These are phyloP conservation scores for Charina bottae DNA, from an alignment of 2,113 vertebrate species.

Conservation along the genomic window DNA sequence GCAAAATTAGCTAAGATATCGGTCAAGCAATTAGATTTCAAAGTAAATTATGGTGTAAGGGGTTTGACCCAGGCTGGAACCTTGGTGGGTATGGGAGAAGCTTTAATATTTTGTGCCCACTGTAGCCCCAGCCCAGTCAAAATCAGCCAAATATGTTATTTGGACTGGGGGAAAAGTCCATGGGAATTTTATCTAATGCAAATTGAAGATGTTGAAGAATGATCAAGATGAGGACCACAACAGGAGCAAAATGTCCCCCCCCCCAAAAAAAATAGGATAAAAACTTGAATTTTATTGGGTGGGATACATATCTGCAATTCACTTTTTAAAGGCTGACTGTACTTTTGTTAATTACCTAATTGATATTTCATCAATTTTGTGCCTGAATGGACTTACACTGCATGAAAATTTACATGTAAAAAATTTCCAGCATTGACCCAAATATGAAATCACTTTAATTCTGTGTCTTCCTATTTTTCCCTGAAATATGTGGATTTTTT, in stretches of 20 bases:
- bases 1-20: background rate
- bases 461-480: background rate
- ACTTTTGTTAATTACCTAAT: background rate
- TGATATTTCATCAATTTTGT: background rate
- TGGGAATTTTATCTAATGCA: background rate
- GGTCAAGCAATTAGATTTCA: background rate
- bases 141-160: background rate
- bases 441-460: background rate
- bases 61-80: background rate
- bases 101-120: background rate
- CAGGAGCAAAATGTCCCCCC: background rate
- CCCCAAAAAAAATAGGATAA: background rate
- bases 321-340: background rate
- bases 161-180: background rate
- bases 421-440: background rate
- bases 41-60: background rate
- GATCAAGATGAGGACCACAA: background rate
- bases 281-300: background rate
- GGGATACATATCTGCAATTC: background rate
- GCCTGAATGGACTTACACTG: background rate
- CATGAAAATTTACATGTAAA: background rate
- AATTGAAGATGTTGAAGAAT: background rate
- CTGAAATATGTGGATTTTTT: background rate
- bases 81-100: background rate
- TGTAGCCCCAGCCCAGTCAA: background rate